These are phyloP conservation scores for Tachysurus fulvidraco DNA, from an alignment of 2,113 vertebrate species.

Conservation along the genomic window DNA sequence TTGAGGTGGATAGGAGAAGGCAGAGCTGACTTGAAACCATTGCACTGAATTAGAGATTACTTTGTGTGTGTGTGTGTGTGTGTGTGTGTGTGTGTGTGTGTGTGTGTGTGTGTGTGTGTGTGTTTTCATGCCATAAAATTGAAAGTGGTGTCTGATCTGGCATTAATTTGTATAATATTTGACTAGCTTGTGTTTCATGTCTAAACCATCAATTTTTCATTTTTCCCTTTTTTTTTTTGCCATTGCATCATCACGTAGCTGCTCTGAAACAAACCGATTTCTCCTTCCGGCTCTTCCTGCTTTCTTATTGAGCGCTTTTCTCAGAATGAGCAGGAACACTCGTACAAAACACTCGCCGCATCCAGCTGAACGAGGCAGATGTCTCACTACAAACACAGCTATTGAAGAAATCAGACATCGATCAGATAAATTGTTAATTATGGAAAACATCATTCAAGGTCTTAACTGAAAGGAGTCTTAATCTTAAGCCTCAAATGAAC, in stretches of 20 bases:
- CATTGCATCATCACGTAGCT: neutral
- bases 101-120: neutral
- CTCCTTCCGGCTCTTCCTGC: neutral
- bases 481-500: neutral
- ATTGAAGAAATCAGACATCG: neutral
- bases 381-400: neutral
- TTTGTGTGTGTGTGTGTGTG: neutral
- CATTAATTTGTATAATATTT: neutral
- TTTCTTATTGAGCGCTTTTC: neutral
- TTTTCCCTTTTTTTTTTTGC: neutral
- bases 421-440: neutral
- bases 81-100: neutral
- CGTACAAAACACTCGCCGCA: too few relatives aligned
- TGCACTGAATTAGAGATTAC: conserved; percentile 13
- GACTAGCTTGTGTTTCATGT: neutral
- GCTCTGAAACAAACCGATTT: neutral
- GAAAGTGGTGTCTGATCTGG: neutral
- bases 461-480: neutral
- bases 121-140: neutral
- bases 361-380: neutral
- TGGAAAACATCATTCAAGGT: neutral
- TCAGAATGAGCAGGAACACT: too few relatives aligned
- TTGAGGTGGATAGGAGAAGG: conserved; percentile 24
- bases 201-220: too few relatives aligned
- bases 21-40: conserved; percentile 24